These are phyloP conservation scores for Ophioninae sp. DNA, from an alignment of 2,888 invertebrate species.

Conservation along the genomic window DNA sequence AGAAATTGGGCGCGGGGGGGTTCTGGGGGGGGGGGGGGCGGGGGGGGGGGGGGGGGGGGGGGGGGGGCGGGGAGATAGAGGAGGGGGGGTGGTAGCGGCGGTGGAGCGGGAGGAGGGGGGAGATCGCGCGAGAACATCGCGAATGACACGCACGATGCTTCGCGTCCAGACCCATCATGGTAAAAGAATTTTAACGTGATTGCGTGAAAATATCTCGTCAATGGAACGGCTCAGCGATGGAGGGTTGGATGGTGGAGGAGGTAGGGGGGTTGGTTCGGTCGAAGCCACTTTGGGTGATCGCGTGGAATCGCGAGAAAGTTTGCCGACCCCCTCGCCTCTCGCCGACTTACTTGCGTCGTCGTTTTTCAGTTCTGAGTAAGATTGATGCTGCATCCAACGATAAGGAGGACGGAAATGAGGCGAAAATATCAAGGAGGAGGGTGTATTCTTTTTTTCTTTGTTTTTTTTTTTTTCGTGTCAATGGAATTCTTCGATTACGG, in stretches of 20 bases:
- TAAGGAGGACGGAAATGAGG: constrained; percentile 35
- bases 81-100: too few species aligned
- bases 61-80: too few species aligned
- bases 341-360: constrained; percentile 15
- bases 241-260: too few species aligned
- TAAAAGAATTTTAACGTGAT: constrained; percentile 59
- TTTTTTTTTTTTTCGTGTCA: too few species aligned
- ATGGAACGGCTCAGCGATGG: too few species aligned
- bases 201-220: constrained; percentile 52
- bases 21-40: too few species aligned
- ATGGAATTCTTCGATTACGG: too few species aligned
- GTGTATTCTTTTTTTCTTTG: neutral
- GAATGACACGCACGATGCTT: constrained; percentile 51
- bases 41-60: constrained; percentile 6
- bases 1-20: constrained; percentile 38
- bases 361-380: constrained; percentile 36
- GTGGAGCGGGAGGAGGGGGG: constrained; percentile 12
- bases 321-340: neutral
- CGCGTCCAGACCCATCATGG: constrained; percentile 34
- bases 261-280: neutral
- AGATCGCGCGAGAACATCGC: constrained; percentile 46
- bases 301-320: constrained; percentile 8
- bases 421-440: constrained; percentile 17
- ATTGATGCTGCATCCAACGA: constrained; percentile 48
- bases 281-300: constrained; percentile 29